Evolutionary conservation across 2,113 vertebrate genomes (phyloP), one percentile per base, ranked within the genome.

Genomic region (Prolemur simus): DNA sequence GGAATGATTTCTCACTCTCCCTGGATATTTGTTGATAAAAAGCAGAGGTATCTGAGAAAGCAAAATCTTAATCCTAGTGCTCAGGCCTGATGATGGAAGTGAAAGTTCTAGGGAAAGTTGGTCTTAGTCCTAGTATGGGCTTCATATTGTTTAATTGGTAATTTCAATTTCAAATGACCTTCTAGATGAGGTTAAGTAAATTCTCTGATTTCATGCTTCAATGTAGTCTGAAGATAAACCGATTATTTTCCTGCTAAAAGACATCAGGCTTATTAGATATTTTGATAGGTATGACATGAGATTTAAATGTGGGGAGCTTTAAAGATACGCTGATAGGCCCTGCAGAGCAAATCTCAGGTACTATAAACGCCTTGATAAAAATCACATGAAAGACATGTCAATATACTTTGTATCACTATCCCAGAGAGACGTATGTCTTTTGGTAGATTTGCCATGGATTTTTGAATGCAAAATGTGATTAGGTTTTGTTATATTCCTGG

Each of bases 231-330:
- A 11, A 78, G 15, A 6, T 56, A 60, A 76, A 2, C 8, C 37
- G 15, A 89, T 96, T 96, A n/a, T 83, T 89, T 92, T 69, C 3
- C 52, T 89, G 54, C 10, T 77, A 39, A 52, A 84, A 77, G 49
- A 54, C 29, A 83, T 47, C 18, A 45, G 73, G 84, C 23, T 6
- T 29, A 52, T 68, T n/a, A 96, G 47, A 60, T 34, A 71, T 58
- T 34, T 52, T 69, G 27, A 77, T 42, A 42, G 10, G 21, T 85
- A 69, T 69, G 23, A 76, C 5, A 8, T 47, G 0, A 42, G 15
- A 90, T n/a, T 85, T 27, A 95, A 69, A 78, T 81, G 9, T 93
- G 2, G 11, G n/a, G 17, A 32, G 52, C 4, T 58, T 89, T 49
- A 60, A 47, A 66, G 8, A 58, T 45, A 80, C 25, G 1, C 10